Percentiles rank a stretch among this genome's conserved stretches.
phyloP scores from a whole-genome alignment of 64 coral and sea anemone species.

The Porites lutea region DNA sequence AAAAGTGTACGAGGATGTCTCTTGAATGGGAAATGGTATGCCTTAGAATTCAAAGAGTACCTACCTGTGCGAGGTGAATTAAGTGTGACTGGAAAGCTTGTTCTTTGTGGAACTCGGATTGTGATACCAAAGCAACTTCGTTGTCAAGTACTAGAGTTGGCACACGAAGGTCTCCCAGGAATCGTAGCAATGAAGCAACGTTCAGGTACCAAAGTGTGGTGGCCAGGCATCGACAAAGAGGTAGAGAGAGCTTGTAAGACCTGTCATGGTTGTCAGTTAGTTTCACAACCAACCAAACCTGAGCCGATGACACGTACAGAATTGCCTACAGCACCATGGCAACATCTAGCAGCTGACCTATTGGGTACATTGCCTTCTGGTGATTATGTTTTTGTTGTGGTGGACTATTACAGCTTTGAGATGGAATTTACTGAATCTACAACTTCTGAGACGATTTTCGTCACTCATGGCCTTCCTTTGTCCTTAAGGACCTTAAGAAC shows the following conservation, averaged over 20 bases:
- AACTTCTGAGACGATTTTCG: conserved; percentile 57
- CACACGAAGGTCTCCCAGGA: conserved; percentile 48
- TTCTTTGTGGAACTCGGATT: not conserved
- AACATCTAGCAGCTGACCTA: conserved; percentile 55
- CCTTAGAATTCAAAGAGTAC: not conserved
- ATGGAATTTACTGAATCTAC: conserved; percentile 38
- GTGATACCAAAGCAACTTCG: conserved; percentile 2
- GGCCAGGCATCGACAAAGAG: no score
- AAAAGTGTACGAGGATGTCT: not conserved
- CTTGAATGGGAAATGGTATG: not conserved
- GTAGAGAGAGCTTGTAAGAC: no score
- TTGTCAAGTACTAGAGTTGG: conserved; percentile 8
- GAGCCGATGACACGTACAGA: conserved; percentile 48
- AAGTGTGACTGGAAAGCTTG: conserved; percentile 18
- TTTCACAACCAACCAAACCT: conserved; percentile 32
- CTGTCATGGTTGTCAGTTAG: conserved; percentile 58
- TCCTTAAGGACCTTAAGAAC: conserved; percentile 2
- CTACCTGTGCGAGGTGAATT: not conserved
- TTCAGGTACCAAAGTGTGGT: not conserved
- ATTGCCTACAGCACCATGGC: conserved; percentile 44
- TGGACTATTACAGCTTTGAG: conserved; percentile 25
- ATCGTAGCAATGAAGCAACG: conserved; percentile 27
- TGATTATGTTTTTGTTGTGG: conserved; percentile 53
- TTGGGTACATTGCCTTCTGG: conserved; percentile 56
- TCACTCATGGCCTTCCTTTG: conserved; percentile 61